phyloP scores from a whole-genome alignment of 2,888 invertebrate genomes.

The Pterobdella sp. region DNA sequence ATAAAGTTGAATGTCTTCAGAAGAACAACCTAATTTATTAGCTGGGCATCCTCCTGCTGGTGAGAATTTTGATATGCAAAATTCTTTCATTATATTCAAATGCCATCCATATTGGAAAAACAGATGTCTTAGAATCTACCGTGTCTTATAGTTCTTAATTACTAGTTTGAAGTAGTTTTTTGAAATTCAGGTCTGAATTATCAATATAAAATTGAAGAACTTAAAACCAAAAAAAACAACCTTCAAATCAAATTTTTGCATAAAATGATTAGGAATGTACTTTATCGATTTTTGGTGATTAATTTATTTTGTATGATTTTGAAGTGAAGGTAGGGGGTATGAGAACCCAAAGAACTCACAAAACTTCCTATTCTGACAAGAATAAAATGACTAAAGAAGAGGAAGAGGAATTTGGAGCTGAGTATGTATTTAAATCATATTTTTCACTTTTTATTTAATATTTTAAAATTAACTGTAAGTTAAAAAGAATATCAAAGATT shows the following conservation, averaged over 20 bases:
- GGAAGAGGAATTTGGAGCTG: conserved; percentile 31
- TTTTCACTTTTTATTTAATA: background rate
- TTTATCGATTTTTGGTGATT: background rate
- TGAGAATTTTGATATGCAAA: conserved; percentile 51
- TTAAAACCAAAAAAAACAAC: too few relatives aligned
- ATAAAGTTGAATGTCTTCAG: conserved; percentile 16
- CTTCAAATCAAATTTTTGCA: background rate
- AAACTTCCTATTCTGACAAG: conserved; percentile 31
- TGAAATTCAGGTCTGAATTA: too few relatives aligned
- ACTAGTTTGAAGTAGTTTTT: too few relatives aligned
- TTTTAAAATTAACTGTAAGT: background rate
- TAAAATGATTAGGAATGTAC: background rate
- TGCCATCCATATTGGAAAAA: too few relatives aligned
- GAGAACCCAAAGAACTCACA: conserved; percentile 33
- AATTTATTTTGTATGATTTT: background rate
- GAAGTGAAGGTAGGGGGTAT: conserved; percentile 38
- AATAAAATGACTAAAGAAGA: conserved; percentile 34
- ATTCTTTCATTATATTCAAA: too few relatives aligned
- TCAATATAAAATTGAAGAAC: too few relatives aligned
- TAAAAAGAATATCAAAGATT: too few relatives aligned
- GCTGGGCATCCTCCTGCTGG: conserved; percentile 85
- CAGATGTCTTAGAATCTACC: too few relatives aligned
- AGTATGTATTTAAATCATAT: conserved; percentile 1
- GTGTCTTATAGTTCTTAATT: too few relatives aligned
- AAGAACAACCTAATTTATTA: conserved; percentile 33